Percentiles rank a stretch among this genome's conserved stretches.
Evolutionary conservation across 2,888 invertebrate genomes (phyloP).

Genomic region (Timema cristinae): DNA sequence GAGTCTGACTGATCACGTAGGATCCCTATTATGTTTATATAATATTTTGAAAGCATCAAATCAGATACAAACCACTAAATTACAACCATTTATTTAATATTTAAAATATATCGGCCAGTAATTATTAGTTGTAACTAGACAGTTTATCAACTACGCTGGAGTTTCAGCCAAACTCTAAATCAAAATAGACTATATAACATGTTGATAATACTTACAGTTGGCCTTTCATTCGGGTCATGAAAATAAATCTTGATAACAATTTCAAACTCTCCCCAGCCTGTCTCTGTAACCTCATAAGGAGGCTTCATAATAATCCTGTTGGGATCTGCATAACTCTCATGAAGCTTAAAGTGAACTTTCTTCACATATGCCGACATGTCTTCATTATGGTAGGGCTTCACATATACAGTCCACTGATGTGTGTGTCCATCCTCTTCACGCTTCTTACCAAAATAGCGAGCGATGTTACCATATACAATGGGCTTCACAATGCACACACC

Average conservation of each 20-base stretch:
- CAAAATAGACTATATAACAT: too few species aligned
- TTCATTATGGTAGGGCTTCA: constrained; percentile 88
- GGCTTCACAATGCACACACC: constrained; percentile 88
- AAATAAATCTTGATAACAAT: constrained; percentile 97
- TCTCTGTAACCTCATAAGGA: constrained; percentile 96
- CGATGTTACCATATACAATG: constrained; percentile 93
- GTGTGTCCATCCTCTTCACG: constrained; percentile 97
- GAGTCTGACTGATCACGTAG: too few species aligned
- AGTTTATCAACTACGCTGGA: too few species aligned
- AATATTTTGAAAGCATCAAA: too few species aligned
- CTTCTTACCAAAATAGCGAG: constrained; percentile 93
- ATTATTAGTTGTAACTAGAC: too few species aligned
- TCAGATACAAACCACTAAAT: too few species aligned
- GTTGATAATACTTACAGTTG: constrained; percentile 56
- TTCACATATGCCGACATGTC: constrained; percentile 94
- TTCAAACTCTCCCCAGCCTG: constrained; percentile 99
- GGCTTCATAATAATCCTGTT: constrained; percentile 91
- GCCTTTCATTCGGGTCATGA: constrained; percentile 91
- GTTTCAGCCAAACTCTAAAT: too few species aligned
- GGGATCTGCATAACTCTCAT: constrained; percentile 94
- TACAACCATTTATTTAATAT: too few species aligned
- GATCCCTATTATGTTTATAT: too few species aligned
- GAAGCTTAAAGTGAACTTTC: constrained; percentile 94
- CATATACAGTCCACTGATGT: constrained; percentile 97
- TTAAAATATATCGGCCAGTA: too few species aligned